A percentile compares a stretch with the other conserved stretches of the same genome.
phyloP scores from a whole-genome alignment of 2,888 invertebrate genomes.

The Standfussiana lucernea region DNA sequence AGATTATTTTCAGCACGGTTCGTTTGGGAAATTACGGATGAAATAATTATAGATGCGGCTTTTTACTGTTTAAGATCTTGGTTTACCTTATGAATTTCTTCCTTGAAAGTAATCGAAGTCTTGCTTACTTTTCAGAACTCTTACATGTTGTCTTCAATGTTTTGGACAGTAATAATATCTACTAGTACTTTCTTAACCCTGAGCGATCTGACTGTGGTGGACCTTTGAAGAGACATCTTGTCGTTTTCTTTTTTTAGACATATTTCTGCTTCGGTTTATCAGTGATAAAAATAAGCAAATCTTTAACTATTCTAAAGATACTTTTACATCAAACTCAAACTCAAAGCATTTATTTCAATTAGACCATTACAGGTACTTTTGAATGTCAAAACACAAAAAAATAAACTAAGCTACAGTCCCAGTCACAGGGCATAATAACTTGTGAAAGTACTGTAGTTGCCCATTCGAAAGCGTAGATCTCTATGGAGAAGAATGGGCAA shows the following conservation, averaged over 20 bases:
- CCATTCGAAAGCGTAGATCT: too few species aligned
- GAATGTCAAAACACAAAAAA: too few species aligned
- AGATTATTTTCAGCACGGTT: conserved; percentile 28
- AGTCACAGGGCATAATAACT: too few species aligned
- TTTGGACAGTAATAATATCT: background rate
- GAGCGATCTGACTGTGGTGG: background rate
- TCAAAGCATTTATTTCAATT: too few species aligned
- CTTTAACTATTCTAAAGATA: background rate
- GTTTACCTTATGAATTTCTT: background rate
- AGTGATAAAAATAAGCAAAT: background rate
- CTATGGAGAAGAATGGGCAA: too few species aligned
- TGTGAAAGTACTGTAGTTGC: too few species aligned
- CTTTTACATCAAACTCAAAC: too few species aligned
- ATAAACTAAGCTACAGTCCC: too few species aligned
- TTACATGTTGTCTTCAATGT: background rate
- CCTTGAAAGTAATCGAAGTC: background rate
- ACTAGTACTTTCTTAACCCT: background rate
- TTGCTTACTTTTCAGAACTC: background rate
- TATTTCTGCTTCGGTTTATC: background rate
- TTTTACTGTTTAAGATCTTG: background rate
- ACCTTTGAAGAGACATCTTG: background rate
- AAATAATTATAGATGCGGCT: background rate
- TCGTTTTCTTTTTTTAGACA: background rate
- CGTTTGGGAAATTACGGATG: background rate
- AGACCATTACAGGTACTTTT: too few species aligned